These are phyloP conservation scores for Thunnus albacares DNA, from an alignment of 2,797 vertebrate genomes.

Conservation along the genomic window DNA sequence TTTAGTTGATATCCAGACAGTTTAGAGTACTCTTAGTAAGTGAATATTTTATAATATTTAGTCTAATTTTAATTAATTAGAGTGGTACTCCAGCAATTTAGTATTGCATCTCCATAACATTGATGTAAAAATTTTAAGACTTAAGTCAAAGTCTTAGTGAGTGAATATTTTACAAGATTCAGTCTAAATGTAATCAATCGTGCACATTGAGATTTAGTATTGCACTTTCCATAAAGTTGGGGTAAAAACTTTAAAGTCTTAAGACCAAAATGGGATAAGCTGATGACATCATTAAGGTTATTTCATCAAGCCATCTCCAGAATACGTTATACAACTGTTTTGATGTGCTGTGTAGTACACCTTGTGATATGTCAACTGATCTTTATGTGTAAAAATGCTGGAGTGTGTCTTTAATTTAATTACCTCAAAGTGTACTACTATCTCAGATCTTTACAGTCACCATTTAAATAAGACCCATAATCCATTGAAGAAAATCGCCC, in stretches of 20 bases:
- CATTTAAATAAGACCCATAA: slow-evolving; percentile 19
- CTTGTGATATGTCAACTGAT: background rate
- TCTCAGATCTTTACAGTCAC: slow-evolving; percentile 19
- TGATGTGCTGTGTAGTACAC: background rate
- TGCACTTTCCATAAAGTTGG: background rate
- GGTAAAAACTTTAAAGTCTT: background rate
- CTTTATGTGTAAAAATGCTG: slow-evolving; percentile 25
- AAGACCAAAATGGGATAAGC: background rate
- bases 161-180: slow-evolving; percentile 2
- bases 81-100: too few relatives aligned
- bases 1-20: slow-evolving; percentile 14
- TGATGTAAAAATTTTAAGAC: too few relatives aligned
- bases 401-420: slow-evolving; percentile 22
- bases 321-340: slow-evolving; percentile 11
- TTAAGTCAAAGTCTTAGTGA: background rate
- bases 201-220: background rate
- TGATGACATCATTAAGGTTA: background rate
- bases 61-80: too few relatives aligned
- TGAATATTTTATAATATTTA: too few relatives aligned
- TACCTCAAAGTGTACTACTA: slow-evolving; percentile 17
- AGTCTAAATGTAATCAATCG: background rate
- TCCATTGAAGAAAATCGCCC: background rate
- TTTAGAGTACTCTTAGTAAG: too few relatives aligned
- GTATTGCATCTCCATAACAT: too few relatives aligned
- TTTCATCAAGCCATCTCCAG: background rate